Percentiles rank a stretch among this genome's conserved stretches.
These are phyloP conservation scores for Gallinago media DNA, from an alignment of 2,113 vertebrate genomes.

Conservation along the genomic window DNA sequence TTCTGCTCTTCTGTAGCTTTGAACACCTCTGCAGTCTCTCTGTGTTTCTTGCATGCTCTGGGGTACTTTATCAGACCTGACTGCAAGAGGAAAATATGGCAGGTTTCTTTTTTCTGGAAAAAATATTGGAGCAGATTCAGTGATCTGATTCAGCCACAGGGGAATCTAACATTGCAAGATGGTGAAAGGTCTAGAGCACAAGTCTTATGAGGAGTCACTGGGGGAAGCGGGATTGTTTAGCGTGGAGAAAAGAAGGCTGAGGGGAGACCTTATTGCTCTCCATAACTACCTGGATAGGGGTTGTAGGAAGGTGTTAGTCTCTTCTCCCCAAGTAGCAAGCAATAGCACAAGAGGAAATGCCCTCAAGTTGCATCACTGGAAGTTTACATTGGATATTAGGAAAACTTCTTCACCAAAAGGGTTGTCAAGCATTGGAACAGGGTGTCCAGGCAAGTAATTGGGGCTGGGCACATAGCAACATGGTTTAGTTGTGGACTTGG, in stretches of 20 bases:
- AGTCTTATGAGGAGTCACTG: accelerated
- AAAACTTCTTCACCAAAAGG: accelerated
- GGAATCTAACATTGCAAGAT: background rate
- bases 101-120: background rate
- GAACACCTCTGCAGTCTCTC: background rate
- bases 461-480: accelerated
- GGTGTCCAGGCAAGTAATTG: background rate
- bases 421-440: too few species aligned
- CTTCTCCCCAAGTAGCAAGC: background rate
- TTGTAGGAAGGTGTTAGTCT: accelerated
- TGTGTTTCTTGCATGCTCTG: background rate
- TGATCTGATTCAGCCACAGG: background rate
- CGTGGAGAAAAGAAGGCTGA: background rate
- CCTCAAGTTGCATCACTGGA: background rate
- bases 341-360: accelerated
- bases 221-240: background rate
- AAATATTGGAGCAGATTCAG: background rate
- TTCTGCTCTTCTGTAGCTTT: background rate
- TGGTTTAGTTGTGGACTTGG: background rate
- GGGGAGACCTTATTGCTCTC: accelerated
- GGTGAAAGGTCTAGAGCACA: background rate
- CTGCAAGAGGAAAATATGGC: background rate
- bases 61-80: background rate
- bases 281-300: background rate
- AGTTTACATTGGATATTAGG: background rate